Evolutionary conservation across 2,888 invertebrate genomes (phyloP).

Genomic region (Drosophila paranaensis): DNA sequence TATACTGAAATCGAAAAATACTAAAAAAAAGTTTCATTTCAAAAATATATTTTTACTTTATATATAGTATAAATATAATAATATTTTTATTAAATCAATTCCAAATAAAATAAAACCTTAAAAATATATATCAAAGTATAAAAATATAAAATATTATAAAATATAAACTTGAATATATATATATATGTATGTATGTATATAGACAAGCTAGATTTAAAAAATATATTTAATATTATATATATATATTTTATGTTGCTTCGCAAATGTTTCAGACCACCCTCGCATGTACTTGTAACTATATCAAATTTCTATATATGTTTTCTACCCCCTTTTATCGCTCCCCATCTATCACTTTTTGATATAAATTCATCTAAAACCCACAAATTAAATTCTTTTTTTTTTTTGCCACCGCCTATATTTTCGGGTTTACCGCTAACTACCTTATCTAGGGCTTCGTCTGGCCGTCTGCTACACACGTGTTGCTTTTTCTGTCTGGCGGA

Average conservation of each 20-base stretch:
- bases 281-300: background rate
- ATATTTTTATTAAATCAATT: too few relatives aligned
- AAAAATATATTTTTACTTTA: too few relatives aligned
- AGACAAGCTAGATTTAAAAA: background rate
- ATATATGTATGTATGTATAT: too few relatives aligned
- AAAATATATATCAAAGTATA: too few relatives aligned
- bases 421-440: slow-evolving; percentile 1
- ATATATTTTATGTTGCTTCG: background rate
- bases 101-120: too few relatives aligned
- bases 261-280: background rate
- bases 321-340: background rate
- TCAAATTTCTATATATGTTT: background rate
- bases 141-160: too few relatives aligned
- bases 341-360: background rate
- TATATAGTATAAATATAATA: too few relatives aligned
- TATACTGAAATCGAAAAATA: too few relatives aligned
- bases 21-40: too few relatives aligned
- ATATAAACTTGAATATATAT: too few relatives aligned
- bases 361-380: background rate
- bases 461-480: slow-evolving; percentile 18
- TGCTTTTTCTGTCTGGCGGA: slow-evolving; percentile 15
- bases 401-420: background rate
- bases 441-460: slow-evolving; percentile 10
- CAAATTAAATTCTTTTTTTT: too few relatives aligned
- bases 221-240: background rate